A percentile compares a stretch with the other conserved stretches of the same genome.
These are phyloP conservation scores for Glandiceps talaboti DNA, from an alignment of 53 echinoderm and acorn worm genomes.

Conservation along the genomic window DNA sequence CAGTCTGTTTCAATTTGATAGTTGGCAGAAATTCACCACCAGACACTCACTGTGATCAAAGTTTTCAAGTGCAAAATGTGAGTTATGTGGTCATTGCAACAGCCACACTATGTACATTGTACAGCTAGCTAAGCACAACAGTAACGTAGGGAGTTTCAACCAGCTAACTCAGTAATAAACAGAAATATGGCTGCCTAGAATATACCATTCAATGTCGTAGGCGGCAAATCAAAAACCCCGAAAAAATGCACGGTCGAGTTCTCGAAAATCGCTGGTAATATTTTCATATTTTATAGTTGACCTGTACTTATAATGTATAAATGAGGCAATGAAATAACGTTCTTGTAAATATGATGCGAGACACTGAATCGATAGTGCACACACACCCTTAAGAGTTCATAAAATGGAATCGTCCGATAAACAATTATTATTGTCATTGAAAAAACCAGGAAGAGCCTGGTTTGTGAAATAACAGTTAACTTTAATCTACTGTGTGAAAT, in stretches of 20 bases:
- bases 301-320: background rate
- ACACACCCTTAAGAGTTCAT: background rate
- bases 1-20: too few relatives aligned
- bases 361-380: too few relatives aligned
- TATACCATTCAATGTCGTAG: background rate
- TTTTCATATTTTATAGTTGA: background rate
- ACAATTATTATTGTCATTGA: background rate
- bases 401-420: background rate
- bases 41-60: too few relatives aligned
- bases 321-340: background rate
- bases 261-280: background rate
- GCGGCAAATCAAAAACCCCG: background rate
- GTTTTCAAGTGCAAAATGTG: too few relatives aligned
- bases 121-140: too few relatives aligned
- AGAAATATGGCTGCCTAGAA: background rate
- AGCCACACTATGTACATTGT: too few relatives aligned
- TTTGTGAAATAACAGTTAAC: too few relatives aligned
- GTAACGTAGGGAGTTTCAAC: too few relatives aligned
- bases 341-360: too few relatives aligned
- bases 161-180: background rate
- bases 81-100: too few relatives aligned
- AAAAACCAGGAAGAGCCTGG: background rate
- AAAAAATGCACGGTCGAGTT: background rate
- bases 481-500: too few relatives aligned
- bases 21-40: too few relatives aligned